phyloP scores from a whole-genome alignment of 2,797 vertebrate species.

The Allobates femoralis region DNA sequence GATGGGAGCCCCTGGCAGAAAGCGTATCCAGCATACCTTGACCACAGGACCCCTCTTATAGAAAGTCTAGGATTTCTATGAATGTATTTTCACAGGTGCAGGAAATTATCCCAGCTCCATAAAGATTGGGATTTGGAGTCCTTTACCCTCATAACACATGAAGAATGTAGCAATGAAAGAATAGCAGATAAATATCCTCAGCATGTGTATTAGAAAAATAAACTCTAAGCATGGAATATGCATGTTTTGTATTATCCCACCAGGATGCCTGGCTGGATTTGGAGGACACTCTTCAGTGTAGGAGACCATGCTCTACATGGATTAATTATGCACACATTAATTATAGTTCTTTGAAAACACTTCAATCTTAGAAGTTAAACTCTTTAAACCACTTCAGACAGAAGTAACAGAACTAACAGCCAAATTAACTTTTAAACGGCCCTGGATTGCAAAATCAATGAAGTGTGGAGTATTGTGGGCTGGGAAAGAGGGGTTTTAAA shows the following conservation, averaged over 20 bases:
- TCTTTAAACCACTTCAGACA: conserved; percentile 33
- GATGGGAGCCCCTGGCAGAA: conserved; percentile 24
- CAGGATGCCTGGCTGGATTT: not conserved
- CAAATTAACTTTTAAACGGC: not conserved
- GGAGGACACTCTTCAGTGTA: not conserved
- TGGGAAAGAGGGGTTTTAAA: not conserved
- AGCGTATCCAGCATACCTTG: conserved; percentile 55
- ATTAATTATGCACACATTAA: conserved; percentile 21
- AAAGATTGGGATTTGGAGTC: conserved; percentile 52
- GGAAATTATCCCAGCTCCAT: conserved; percentile 51
- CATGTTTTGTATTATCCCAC: conserved; percentile 6
- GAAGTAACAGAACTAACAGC: not conserved
- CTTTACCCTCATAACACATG: conserved; percentile 25
- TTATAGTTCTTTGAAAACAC: conserved; percentile 21
- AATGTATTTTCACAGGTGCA: conserved; percentile 63
- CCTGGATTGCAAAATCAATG: not conserved
- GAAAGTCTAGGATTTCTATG: conserved; percentile 52
- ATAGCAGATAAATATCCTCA: conserved; percentile 34
- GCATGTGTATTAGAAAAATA: conserved; percentile 54
- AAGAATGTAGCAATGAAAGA: conserved; percentile 40
- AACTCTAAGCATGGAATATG: not conserved
- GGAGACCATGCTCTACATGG: not conserved
- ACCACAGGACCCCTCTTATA: conserved; percentile 51
- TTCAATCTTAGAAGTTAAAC: conserved; percentile 12
- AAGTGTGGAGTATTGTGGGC: not conserved